Evolutionary conservation across 2,888 invertebrate species (phyloP).

Genomic region (Drosophila atroscutellata): DNA sequence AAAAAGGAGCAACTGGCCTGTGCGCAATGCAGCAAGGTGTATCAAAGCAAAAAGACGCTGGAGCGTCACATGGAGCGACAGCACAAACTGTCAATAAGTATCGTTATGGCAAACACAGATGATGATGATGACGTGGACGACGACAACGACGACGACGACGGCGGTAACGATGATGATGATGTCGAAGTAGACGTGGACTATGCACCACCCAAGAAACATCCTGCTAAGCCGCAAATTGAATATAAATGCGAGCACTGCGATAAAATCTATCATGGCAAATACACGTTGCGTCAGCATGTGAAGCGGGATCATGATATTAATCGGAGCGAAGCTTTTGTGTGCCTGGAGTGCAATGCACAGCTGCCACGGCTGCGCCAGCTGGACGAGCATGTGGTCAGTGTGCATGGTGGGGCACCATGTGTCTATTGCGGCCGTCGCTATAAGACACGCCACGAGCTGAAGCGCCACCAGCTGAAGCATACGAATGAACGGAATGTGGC

Average conservation of each 20-base stretch:
- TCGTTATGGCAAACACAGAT: conserved; percentile 9
- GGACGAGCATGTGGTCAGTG: conserved; percentile 60
- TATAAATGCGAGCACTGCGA: conserved; percentile 71
- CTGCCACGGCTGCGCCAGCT: conserved; percentile 64
- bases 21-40: conserved; percentile 49
- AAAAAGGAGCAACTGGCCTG: conserved; percentile 36
- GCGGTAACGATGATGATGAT: conserved; percentile 30
- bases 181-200: conserved; percentile 44
- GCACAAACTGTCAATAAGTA: conserved; percentile 35
- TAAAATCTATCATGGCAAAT: conserved; percentile 61
- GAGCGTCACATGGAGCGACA: conserved; percentile 59
- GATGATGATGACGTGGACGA: conserved; percentile 27
- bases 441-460: conserved; percentile 73
- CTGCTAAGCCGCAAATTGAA: conserved; percentile 12
- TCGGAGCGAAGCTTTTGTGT: conserved; percentile 44
- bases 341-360: conserved; percentile 57
- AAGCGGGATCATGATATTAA: conserved; percentile 59
- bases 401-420: conserved; percentile 70
- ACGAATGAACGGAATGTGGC: conserved; percentile 68
- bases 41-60: conserved; percentile 53
- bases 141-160: conserved; percentile 8
- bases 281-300: conserved; percentile 61
- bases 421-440: conserved; percentile 67
- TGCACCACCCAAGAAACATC: conserved; percentile 33
- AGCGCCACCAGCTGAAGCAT: conserved; percentile 73